Percentiles rank a stretch among this genome's conserved stretches.
These are phyloP conservation scores for Circaetus gallicus DNA, from an alignment of 2,113 vertebrate genomes.

Conservation along the genomic window DNA sequence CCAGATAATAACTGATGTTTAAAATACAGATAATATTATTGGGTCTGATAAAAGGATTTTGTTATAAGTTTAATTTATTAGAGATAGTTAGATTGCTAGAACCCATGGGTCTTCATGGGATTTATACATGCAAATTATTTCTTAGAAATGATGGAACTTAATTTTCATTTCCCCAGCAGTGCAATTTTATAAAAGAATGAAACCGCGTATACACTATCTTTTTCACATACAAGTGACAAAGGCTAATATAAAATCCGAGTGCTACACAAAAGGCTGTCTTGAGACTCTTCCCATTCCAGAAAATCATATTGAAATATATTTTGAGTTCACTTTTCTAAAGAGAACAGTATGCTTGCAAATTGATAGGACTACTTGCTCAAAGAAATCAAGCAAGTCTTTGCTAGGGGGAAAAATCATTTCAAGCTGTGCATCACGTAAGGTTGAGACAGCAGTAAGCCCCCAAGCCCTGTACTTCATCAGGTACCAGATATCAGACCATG, in stretches of 20 bases:
- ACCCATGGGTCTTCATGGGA: background rate
- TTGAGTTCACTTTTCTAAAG: background rate
- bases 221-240: background rate
- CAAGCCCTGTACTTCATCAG: background rate
- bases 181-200: background rate
- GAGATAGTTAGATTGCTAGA: background rate
- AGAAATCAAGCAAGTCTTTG: background rate
- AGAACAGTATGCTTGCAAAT: background rate
- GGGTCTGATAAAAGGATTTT: background rate
- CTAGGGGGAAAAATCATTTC: background rate
- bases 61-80: background rate
- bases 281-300: background rate
- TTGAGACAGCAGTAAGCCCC: background rate
- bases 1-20: background rate
- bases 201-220: background rate
- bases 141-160: background rate
- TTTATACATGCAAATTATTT: background rate
- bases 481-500: background rate
- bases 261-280: background rate
- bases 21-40: background rate
- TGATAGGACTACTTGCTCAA: background rate
- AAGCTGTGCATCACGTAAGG: background rate
- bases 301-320: background rate
- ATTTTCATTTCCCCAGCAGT: background rate
- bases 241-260: background rate